These are phyloP conservation scores for Labeo catla DNA, from an alignment of 2,113 vertebrate genomes.

Conservation along the genomic window DNA sequence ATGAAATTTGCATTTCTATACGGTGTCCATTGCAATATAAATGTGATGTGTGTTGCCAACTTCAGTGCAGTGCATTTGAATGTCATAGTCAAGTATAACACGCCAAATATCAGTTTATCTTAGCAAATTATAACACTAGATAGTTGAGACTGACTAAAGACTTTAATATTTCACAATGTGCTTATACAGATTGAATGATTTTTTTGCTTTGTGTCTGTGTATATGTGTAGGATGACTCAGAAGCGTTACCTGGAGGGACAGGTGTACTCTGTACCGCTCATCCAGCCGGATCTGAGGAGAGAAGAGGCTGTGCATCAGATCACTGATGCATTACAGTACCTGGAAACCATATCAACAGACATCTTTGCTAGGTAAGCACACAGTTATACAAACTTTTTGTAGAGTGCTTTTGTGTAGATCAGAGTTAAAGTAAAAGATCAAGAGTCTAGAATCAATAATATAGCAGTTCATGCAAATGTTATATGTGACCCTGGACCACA, in stretches of 20 bases:
- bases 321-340: conserved; percentile 86
- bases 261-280: conserved; percentile 87
- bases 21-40: background rate
- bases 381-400: too few species aligned
- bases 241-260: conserved; percentile 87
- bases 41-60: background rate
- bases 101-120: background rate
- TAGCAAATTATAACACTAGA: background rate
- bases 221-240: conserved; percentile 78
- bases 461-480: background rate
- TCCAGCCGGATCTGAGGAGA: conserved; percentile 89
- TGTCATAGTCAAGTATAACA: background rate
- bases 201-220: background rate
- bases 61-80: background rate
- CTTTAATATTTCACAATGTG: background rate
- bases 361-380: conserved; percentile 88
- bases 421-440: background rate
- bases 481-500: too few species aligned
- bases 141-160: too few species aligned
- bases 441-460: background rate
- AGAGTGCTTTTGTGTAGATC: background rate
- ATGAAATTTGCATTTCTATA: background rate
- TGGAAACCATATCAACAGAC: conserved; percentile 89
- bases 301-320: conserved; percentile 94
- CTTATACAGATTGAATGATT: conserved; percentile 3